Base-by-base conservation (phyloP, 2,797 vertebrate species). In the Pangasius djambal region DNA sequence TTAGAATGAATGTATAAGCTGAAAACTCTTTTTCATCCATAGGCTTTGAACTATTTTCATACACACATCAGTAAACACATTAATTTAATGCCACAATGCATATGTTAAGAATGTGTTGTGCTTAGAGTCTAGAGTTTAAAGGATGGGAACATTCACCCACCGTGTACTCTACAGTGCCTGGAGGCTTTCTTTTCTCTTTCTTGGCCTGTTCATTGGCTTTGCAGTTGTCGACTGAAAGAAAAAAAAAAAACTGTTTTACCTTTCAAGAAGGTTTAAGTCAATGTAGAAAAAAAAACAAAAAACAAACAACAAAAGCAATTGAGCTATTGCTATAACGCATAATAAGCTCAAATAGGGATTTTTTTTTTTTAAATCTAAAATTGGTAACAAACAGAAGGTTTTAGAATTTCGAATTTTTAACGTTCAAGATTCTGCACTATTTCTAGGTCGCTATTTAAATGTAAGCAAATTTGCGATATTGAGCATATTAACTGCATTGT, bases 161-260 rank as follows among this genome's bases (percentile, higher is more conserved):
- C 8, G 93, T 97, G 67, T 97, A 98, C 92, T 98, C 97, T 91
- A 97, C 92, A 2, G 98, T 99, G 75, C 98, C 98, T 0, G 96
- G 96, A 0, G 98, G 98, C 91, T 96, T 97, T 93, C 95, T 97
- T 94, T 97, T 99, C 93, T 98, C 98, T 94, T 95, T 97, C 93
- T 97, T 99, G 84, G 95, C 94, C 92, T 94, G 97, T 86, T 90
- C 95, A 92, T 94, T 96, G 90, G 86, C 88, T 92, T 96, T 97
- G 92, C 95, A 95, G 94, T 94, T 95, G 93, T 96, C 96, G 86
- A 97, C 98, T 98, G 91, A 86, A 84, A 20, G 61, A 6, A 55
- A 44, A 50, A 31, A 37, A 59, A 93, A 91, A 78, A 28, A 22
- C 1, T 40, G 20, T 20, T 70, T 79, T 81, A 6, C 10, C 25